phyloP scores from a whole-genome alignment of 2,888 invertebrate genomes.

The Drosophila cracens region DNA sequence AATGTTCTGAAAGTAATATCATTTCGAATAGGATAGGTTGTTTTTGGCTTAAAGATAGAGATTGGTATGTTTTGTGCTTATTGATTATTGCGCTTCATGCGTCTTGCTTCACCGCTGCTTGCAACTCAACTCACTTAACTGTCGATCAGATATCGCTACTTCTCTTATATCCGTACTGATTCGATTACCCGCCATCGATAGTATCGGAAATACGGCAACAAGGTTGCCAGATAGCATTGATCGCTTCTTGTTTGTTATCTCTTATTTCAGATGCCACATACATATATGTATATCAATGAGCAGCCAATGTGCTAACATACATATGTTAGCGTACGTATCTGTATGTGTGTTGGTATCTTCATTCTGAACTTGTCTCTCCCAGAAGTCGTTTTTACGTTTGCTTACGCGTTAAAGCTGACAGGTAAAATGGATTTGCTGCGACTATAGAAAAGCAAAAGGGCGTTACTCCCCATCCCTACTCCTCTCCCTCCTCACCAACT shows the following conservation, averaged over 20 bases:
- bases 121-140: too few relatives aligned
- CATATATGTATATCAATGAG: slow-evolving; percentile 66
- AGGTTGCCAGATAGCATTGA: too few relatives aligned
- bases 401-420: slow-evolving; percentile 78
- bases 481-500: not conserved
- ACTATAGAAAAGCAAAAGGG: slow-evolving; percentile 59
- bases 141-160: too few relatives aligned
- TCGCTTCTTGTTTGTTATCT: too few relatives aligned
- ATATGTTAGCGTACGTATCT: not conserved
- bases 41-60: too few relatives aligned
- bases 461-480: not conserved
- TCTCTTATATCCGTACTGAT: too few relatives aligned
- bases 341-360: slow-evolving; percentile 22
- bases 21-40: not conserved
- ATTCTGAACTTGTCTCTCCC: slow-evolving; percentile 13
- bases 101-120: too few relatives aligned
- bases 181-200: too few relatives aligned
- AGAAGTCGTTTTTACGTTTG: slow-evolving; percentile 70
- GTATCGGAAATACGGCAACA: too few relatives aligned
- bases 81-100: too few relatives aligned
- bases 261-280: too few relatives aligned
- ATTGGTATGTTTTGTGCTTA: too few relatives aligned
- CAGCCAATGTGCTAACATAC: slow-evolving; percentile 18
- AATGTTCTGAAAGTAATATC: slow-evolving; percentile 15
- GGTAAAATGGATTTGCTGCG: slow-evolving; percentile 76